Evolutionary conservation across 1,140 invertebrate species (phyloP).

Genomic region (Tetramorium alpestre): DNA sequence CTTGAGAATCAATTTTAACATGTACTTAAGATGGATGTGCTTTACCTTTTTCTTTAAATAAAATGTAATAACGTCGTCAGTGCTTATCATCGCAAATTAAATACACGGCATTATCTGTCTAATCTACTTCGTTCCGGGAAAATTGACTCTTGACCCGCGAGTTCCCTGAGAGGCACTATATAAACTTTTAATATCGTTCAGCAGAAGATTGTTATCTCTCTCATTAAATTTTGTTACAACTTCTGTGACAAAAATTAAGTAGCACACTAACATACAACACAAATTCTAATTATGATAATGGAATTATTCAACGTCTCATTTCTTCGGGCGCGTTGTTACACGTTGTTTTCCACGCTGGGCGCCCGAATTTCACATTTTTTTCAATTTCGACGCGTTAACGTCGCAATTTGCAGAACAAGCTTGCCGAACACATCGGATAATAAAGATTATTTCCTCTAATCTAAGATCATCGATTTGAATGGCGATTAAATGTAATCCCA

Average conservation of each 20-base stretch:
- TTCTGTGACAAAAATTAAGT: conserved; percentile 43
- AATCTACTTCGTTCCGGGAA: conserved; percentile 49
- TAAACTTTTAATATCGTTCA: conserved; percentile 57
- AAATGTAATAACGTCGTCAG: conserved; percentile 29
- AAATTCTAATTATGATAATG: conserved; percentile 15
- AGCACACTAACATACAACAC: not conserved
- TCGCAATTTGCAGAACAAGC: not conserved
- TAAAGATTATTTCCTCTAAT: conserved; percentile 13
- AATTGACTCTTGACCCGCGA: conserved; percentile 53
- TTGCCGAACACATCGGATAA: not conserved
- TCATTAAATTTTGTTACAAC: conserved; percentile 42
- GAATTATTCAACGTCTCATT: not conserved
- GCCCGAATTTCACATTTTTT: not conserved
- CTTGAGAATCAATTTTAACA: not conserved
- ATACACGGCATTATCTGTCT: conserved; percentile 48
- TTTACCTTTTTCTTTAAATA: not conserved
- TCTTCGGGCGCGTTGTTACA: not conserved
- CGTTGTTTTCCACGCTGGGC: not conserved
- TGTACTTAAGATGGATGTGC: not conserved
- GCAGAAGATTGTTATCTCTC: conserved; percentile 42
- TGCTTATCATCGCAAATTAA: conserved; percentile 49
- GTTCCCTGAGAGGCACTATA: conserved; percentile 27
- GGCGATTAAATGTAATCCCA: conserved; percentile 40
- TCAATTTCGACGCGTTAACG: not conserved
- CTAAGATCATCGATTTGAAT: conserved; percentile 42